Evolutionary conservation across 1,140 invertebrate species (phyloP).

Genomic region (Atta colombica): DNA sequence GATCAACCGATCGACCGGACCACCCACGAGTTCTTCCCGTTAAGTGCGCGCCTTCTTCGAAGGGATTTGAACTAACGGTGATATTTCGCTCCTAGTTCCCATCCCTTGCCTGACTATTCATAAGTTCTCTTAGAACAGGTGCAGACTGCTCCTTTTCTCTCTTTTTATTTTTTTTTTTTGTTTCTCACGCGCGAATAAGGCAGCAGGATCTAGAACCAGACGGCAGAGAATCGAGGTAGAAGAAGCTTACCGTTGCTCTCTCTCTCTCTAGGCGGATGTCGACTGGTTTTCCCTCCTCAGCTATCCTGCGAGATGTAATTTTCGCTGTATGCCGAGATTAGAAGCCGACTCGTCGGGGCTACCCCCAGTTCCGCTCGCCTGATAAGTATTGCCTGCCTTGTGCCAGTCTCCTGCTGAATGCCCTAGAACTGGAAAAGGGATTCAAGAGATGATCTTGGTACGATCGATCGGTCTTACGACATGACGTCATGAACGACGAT

Average conservation of each 20-base stretch:
- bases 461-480: conserved; percentile 71
- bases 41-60: neutral
- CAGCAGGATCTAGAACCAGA: neutral
- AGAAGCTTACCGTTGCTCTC: conserved; percentile 67
- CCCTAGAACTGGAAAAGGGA: conserved; percentile 74
- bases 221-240: conserved; percentile 56
- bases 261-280: conserved; percentile 69
- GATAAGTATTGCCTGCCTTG: conserved; percentile 77
- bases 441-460: conserved; percentile 73
- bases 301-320: conserved; percentile 76
- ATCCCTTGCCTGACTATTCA: conserved; percentile 38
- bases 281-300: conserved; percentile 62
- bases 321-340: conserved; percentile 83
- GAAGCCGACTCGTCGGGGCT: conserved; percentile 77
- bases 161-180: conserved; percentile 20
- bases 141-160: neutral
- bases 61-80: neutral
- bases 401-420: conserved; percentile 58
- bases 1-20: neutral
- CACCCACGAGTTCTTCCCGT: conserved; percentile 19
- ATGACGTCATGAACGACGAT: conserved; percentile 68
- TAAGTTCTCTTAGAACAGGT: conserved; percentile 49
- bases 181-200: conserved; percentile 37
- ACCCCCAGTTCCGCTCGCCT: conserved; percentile 58
- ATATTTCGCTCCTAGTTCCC: neutral